Conservation (phyloP, 2,797 vertebrate genomes). For the Carcharodon carcharias region DNA sequence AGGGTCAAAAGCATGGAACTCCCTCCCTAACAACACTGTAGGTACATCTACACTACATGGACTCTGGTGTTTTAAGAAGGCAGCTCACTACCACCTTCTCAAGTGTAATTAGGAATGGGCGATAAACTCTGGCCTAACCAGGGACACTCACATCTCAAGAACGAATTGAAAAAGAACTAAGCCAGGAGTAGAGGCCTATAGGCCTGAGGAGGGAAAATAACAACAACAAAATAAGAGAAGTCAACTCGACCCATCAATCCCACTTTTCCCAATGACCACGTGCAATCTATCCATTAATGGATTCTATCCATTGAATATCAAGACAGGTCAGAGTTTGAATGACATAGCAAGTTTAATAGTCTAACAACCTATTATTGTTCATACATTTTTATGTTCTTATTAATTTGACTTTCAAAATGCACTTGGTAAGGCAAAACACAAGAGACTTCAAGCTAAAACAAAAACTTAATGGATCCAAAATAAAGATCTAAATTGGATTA, state of each 20-base stretch:
- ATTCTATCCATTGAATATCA: neutral
- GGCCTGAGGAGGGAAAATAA: neutral
- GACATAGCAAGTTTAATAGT: neutral
- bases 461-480: conserved; percentile 20
- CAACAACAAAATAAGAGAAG: neutral
- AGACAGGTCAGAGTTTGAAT: neutral
- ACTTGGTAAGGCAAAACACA: conserved; percentile 7
- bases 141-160: neutral
- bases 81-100: neutral
- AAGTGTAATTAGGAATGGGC: neutral
- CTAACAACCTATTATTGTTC: neutral
- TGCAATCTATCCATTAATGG: neutral
- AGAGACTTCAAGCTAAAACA: conserved; percentile 13
- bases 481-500: conserved; percentile 34
- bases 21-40: no score
- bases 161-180: neutral
- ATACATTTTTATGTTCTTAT: neutral
- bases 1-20: no score
- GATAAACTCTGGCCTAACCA: neutral
- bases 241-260: neutral
- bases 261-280: neutral
- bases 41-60: no score
- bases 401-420: conserved; percentile 32
- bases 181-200: neutral
- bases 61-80: neutral